Conservation (phyloP, 2,113 vertebrate species). For the Sclerurus mexicanus region DNA sequence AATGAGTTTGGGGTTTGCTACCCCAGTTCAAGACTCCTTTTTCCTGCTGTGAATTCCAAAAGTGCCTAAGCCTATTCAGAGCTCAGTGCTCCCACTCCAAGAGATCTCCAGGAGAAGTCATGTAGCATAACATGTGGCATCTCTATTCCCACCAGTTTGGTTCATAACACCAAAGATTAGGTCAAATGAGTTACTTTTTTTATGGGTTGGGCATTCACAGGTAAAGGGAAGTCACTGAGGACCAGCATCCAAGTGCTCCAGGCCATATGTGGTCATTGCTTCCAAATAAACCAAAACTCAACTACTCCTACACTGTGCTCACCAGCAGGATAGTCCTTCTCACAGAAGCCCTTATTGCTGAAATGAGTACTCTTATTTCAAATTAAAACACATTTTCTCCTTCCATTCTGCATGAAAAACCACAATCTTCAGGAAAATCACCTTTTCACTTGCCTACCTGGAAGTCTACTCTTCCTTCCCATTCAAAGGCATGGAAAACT, state of each 20-base stretch:
- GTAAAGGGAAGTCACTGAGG: background rate
- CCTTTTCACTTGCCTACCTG: background rate
- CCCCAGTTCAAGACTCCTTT: background rate
- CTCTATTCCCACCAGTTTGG: background rate
- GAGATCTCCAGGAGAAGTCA: background rate
- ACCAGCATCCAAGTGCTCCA: background rate
- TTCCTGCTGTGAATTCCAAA: background rate
- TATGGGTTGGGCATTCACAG: accelerated
- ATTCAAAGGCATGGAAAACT: accelerated
- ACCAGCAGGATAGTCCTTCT: background rate
- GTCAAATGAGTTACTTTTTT: background rate
- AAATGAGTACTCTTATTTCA: background rate
- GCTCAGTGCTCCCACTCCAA: background rate
- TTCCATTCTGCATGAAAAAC: background rate
- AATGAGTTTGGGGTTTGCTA: accelerated
- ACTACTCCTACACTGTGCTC: accelerated
- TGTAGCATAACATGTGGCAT: background rate
- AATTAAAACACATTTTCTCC: background rate
- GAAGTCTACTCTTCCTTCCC: background rate
- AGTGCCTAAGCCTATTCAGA: background rate
- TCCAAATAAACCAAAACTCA: background rate
- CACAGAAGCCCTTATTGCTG: background rate
- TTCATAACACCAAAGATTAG: background rate
- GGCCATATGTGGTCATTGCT: accelerated
- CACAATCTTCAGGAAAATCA: background rate